Evolutionary conservation across 2,113 vertebrate genomes (phyloP), one percentile per base, ranked within the genome.

Genomic region (Mus pahari): DNA sequence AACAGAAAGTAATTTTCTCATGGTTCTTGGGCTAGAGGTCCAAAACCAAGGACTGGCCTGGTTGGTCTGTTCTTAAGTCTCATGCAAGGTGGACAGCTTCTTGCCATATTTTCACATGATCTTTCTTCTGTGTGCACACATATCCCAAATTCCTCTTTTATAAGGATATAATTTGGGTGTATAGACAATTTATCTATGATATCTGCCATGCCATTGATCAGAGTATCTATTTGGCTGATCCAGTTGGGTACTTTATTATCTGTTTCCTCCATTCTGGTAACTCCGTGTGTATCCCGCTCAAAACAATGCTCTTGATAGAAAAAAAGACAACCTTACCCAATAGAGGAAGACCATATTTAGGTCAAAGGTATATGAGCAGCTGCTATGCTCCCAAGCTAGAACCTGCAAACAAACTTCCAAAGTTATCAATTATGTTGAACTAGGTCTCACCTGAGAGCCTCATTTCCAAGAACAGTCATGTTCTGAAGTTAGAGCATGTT

Each of bases 1-100:
- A 90, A 55, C 11, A 84, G 22, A 79, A 68, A 82, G 60, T 13
- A 39, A 77, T 82, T 86, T 94, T 92, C 60, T 90, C 60, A 86
- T 19, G 53, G 17, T 92, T 94, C 60, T 84, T 17, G 79, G 48
- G 9, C 24, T 92, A 7, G 70, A 95, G 90, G 66, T 92, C 20
- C 17, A 95, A 95, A 58, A 75, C 48, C 50, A 94, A 79, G 1
- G 73, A 24, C 68, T 79, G 3, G 17, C 31, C 93, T 53, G 26
- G 2, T 77, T 88, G 39, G 0, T 90, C 48, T 88, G n/a, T 87
- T 83, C 68, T 60, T 66, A 94, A 45, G 7, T 24, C 22, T 92
- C 86, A 58, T 75, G 33, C 53, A 75, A 70, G n/a, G 10, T 11
- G 2, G n/a, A 33, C n/a, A 75, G 4, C 26, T 45, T 93, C 45